A percentile compares a stretch with the other conserved stretches of the same genome.
phyloP scores from a whole-genome alignment of 1,140 invertebrate genomes.

The Ceratitis capitata region DNA sequence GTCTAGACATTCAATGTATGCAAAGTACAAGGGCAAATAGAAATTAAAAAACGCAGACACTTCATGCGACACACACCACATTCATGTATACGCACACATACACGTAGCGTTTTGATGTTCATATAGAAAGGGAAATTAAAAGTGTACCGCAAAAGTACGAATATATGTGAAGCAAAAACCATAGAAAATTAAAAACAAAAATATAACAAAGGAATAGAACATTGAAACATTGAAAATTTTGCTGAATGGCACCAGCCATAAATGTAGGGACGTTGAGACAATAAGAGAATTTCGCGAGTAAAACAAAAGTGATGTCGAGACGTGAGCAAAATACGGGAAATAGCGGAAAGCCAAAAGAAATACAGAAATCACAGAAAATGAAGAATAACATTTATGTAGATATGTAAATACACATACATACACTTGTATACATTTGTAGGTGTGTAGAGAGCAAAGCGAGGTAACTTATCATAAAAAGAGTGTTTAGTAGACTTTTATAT shows the following conservation, averaged over 20 bases:
- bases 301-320: neutral
- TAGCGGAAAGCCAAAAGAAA: neutral
- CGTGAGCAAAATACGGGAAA: neutral
- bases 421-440: neutral
- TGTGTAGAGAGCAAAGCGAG: neutral
- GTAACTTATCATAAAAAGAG: neutral
- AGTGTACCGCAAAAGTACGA: neutral
- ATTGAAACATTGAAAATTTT: neutral
- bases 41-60: constrained; percentile 31
- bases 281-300: neutral
- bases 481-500: neutral
- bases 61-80: neutral
- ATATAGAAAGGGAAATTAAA: constrained; percentile 10
- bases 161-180: neutral
- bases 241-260: neutral
- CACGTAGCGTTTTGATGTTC: neutral
- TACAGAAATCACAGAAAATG: no score
- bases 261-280: neutral
- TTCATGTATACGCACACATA: neutral
- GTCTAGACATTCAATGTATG: constrained; percentile 35
- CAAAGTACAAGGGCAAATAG: constrained; percentile 35
- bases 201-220: neutral
- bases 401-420: neutral
- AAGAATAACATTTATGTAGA: no score
- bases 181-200: neutral